Percentiles rank a stretch among this genome's conserved stretches.
Evolutionary conservation across 1,140 invertebrate species (phyloP).

Genomic region (Rhopalosiphum maidis): DNA sequence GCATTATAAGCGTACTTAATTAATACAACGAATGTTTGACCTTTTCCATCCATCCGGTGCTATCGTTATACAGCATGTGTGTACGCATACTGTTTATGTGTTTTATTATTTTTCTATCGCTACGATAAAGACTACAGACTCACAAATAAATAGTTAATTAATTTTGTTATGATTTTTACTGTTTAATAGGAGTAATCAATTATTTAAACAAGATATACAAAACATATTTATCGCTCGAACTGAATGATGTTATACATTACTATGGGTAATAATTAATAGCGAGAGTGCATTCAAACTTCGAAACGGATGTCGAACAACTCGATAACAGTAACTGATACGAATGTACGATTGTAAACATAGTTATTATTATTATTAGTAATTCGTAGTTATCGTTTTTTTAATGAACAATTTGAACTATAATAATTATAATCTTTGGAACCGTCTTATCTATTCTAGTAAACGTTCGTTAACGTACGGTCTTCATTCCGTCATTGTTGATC

Average conservation of each 20-base stretch:
- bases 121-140: too few species aligned
- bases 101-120: too few species aligned
- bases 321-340: neutral
- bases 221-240: neutral
- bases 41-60: neutral
- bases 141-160: neutral
- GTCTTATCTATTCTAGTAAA: neutral
- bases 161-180: neutral
- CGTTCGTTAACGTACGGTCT: too few species aligned
- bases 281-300: neutral
- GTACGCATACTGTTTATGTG: neutral
- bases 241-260: neutral
- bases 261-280: neutral
- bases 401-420: neutral
- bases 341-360: neutral
- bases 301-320: neutral
- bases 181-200: neutral
- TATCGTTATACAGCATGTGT: neutral
- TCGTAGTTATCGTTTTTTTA: neutral
- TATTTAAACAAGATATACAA: neutral
- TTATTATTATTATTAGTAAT: neutral
- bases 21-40: neutral
- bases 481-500: neutral
- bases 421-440: slow-evolving; percentile 3
- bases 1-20: neutral